Evolutionary conservation across 1,140 invertebrate genomes (phyloP), one percentile per base, ranked within the genome.

Genomic region (Drosophila grimshawi): DNA sequence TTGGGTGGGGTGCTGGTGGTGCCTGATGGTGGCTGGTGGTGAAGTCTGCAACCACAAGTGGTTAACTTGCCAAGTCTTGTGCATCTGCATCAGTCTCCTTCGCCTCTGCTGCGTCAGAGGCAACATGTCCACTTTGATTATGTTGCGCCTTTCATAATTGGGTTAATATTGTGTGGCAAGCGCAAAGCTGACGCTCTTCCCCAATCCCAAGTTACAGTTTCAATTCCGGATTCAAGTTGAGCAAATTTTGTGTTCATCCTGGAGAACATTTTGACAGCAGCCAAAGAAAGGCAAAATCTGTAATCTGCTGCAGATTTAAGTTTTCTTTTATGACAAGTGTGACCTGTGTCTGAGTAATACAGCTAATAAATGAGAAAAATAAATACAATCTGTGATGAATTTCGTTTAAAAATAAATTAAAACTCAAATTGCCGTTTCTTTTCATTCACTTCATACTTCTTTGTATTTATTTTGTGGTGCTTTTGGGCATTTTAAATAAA

Each of bases 71-170:
- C 35, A 11, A 11, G 32, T 52, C 59, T 57, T 62, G 19, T 11
- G 32, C 55, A n/a, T 61, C 33, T 29, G 19, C 63, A 49, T 35
- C 32, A 37, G 51, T 45, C 52, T 46, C 7, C 8, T 30, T 32
- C 52, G 37, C 5, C 46, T 37, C 39, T 43, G 39, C 32, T 53
- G 19, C 53, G 29, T n/a, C 11, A 4, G n/a, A n/a, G 37, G 56
- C 73, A 51, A 66, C 43, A 62, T 76, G 85, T 85, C 86, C 71
- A 68, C 64, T 85, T 89, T 81, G 72, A 89, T 89, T 89, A 89
- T 89, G 75, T 81, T 89, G 81, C 77, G 78, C 77, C 74, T 78
- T 61, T 78, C 78, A 89, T 89, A 89, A 89, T 89, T 89, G 85
- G 86, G 85, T 89, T 89, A 89, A 81, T 80, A 78, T 88, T 80